These are phyloP conservation scores for Microcebus jonahi DNA, from an alignment of 2,113 vertebrate species.

Conservation along the genomic window DNA sequence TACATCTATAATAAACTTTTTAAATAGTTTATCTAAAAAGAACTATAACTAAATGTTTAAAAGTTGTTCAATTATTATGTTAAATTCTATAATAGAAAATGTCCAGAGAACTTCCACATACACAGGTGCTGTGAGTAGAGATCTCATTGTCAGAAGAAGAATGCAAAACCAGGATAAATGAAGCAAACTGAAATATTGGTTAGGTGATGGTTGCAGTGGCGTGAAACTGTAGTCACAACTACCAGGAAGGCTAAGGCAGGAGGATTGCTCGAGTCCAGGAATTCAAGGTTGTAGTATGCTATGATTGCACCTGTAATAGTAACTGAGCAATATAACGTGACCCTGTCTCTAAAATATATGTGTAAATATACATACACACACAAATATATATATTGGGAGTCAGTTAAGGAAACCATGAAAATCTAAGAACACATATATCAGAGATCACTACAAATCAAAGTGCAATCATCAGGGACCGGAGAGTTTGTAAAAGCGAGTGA, in stretches of 20 bases:
- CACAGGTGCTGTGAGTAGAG: background rate
- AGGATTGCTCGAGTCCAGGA: background rate
- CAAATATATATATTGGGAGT: background rate
- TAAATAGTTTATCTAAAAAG: conserved; percentile 6
- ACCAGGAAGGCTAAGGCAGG: background rate
- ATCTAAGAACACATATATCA: background rate
- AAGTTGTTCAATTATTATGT: background rate
- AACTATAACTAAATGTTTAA: background rate
- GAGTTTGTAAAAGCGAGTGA: background rate
- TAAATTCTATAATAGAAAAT: background rate
- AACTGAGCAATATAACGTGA: background rate
- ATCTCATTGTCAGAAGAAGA: background rate
- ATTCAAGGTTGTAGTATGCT: background rate
- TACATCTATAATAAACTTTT: no score
- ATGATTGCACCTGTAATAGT: background rate
- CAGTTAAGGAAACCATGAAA: background rate
- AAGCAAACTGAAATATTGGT: background rate
- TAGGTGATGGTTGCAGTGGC: background rate
- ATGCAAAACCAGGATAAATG: background rate
- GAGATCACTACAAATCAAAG: background rate
- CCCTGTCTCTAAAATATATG: background rate
- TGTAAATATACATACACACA: no score
- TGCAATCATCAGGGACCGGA: background rate
- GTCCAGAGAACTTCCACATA: background rate
- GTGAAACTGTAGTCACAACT: background rate